A percentile compares a stretch with the other conserved stretches of the same genome.
phyloP scores from a whole-genome alignment of 2,797 vertebrate genomes.

The Thripadectes ignobilis region DNA sequence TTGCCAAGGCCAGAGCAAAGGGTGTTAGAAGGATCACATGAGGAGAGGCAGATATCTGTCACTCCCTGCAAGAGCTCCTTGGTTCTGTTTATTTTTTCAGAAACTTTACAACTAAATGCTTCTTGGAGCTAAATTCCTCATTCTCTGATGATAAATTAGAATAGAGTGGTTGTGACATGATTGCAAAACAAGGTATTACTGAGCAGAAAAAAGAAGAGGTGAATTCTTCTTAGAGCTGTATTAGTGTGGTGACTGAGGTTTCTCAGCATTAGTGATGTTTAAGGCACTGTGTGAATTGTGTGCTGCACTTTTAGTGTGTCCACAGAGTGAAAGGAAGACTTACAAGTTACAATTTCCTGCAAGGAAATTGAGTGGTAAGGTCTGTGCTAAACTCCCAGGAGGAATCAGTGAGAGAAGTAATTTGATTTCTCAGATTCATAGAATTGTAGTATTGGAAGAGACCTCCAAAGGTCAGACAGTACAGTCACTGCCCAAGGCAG shows the following conservation, averaged over 20 bases:
- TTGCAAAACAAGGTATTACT: neutral
- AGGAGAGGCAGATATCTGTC: neutral
- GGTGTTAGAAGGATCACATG: rapidly evolving
- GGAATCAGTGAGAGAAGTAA: neutral
- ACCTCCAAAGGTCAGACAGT: neutral
- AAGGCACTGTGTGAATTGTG: neutral
- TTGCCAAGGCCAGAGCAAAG: neutral
- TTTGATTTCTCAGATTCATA: conserved; percentile 13
- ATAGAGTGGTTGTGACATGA: neutral
- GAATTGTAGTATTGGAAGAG: neutral
- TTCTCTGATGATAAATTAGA: neutral
- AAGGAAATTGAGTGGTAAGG: neutral
- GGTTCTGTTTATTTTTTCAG: neutral
- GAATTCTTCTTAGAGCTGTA: neutral
- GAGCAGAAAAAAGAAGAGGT: neutral
- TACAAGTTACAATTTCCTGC: conserved; percentile 26
- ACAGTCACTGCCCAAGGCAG: neutral
- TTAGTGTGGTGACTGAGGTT: neutral
- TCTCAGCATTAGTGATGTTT: neutral
- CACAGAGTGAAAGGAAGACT: conserved; percentile 4
- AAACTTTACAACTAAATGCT: neutral
- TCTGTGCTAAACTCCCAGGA: neutral
- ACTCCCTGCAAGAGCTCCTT: neutral
- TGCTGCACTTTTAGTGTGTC: neutral
- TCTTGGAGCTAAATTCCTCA: neutral